Conservation (phyloP, 2,888 invertebrate species). For the Diarsia rubi region DNA sequence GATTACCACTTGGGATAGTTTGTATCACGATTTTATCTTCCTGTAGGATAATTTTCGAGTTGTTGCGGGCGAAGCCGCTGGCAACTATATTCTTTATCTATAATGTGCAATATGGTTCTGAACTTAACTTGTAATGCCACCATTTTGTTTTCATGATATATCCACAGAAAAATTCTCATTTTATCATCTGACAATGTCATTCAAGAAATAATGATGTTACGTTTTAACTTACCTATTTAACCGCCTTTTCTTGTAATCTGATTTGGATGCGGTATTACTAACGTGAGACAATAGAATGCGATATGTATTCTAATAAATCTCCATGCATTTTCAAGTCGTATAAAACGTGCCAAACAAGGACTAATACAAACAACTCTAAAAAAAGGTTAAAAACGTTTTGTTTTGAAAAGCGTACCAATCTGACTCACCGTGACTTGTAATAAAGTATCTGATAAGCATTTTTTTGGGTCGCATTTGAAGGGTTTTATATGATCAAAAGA, state of each 20-base stretch:
- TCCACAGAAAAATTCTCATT: not conserved
- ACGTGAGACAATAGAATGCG: not conserved
- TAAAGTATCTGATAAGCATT: constrained; percentile 18
- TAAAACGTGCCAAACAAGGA: not conserved
- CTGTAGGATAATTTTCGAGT: no score
- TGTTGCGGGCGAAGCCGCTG: no score
- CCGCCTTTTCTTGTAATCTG: not conserved
- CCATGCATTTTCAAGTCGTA: not conserved
- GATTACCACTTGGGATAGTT: no score
- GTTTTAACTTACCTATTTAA: not conserved
- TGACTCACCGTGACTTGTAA: not conserved
- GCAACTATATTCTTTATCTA: not conserved
- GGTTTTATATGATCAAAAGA: constrained; percentile 28
- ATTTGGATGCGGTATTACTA: not conserved
- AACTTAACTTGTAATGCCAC: not conserved
- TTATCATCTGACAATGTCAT: not conserved
- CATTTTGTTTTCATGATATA: not conserved
- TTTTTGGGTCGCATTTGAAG: constrained; percentile 12
- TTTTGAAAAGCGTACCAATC: not conserved
- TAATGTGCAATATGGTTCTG: not conserved
- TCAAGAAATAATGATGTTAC: not conserved
- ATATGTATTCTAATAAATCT: not conserved
- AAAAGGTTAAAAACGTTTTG: not conserved
- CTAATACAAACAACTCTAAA: not conserved
- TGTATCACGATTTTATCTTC: no score